Base-by-base conservation (phyloP, 92 coral and sea anemone species). In the Actinernus sp. region DNA sequence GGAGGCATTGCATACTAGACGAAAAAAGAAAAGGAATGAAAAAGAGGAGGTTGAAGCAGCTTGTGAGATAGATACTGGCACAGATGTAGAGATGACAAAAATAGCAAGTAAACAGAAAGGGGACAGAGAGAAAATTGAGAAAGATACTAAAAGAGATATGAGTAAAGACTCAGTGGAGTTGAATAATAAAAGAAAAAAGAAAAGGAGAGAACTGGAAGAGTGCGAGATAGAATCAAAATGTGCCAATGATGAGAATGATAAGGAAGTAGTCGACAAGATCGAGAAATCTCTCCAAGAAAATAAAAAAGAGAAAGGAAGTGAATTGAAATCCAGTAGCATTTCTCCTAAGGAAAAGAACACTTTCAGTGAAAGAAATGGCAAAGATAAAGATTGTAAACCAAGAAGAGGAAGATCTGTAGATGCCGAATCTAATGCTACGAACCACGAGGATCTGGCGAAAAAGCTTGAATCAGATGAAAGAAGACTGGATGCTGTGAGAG, bases 401-500 rank as follows among this genome's bases (percentile, higher is more conserved):
- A 43, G 20, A 43, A 43, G 4, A 43, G 14, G 41, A 6, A 7
- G 7, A 36, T 7, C 7, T 14, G 41, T 7, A 36, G 2, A 43
- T 26, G 13, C 9, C 3, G 31, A 50, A 17, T 3, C 3, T 4
- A 2, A 24, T 21, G 4, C n/a, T n/a, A n/a, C n/a, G n/a, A n/a
- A n/a, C n/a, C n/a, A n/a, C n/a, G n/a, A n/a, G n/a, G n/a, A 37
- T 37, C n/a, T 14, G 61, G 39, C 29, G 4, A 87, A 91, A 68
- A 79, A 72, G 50, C 63, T 63, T 6, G 45, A 56, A 2, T 94
- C 98, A 17, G 91, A 94, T 51, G 85, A 79, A 26, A 71, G 61
- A 55, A 78, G 98, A 73, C 94, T 94, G 4, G 81, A 76, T 61
- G 90, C 97, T 14, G 58, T 91, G 37, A 45, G 80, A 48, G 90